Base-by-base conservation (phyloP, 2,888 invertebrate species). In the Acleris literana region DNA sequence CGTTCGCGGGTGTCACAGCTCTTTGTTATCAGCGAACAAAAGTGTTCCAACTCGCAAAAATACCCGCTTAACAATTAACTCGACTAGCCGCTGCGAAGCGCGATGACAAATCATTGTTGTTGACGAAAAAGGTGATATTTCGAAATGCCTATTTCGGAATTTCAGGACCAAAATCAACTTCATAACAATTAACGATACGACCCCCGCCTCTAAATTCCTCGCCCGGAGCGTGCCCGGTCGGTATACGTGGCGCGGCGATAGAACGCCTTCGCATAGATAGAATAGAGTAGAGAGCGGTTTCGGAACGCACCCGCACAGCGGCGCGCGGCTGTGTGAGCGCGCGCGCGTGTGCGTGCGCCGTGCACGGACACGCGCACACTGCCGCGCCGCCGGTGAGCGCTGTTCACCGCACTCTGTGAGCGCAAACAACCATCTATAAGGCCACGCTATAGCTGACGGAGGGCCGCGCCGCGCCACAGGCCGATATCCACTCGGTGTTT, bases 371-470 rank as follows among this genome's bases (percentile, higher is more conserved):
- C 87, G 76, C 90, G 74, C 92, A 91, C 92, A 92, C 92, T 76
- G 74, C 48, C 81, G 68, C 76, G 79, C 71, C 79, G 86, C 89
- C 92, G 92, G 92, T 91, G 92, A 92, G 92, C 92, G 92, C 92
- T 92, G 92, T 92, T 92, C 92, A 92, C 92, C 92, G 92, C 92
- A 92, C 92, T 92, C 92, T 92, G 92, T 92, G 92, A 92, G 92
- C 92, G 92, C 92, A 92, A 92, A 92, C 92, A 92, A 92, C 92
- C 92, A 92, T 92, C 92, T 92, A 92, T 92, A 92, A 92, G 92
- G 92, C 92, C 92, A 92, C 92, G 92, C 92, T 92, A 92, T 92
- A 92, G 92, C 90, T 86, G 91, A 90, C 92, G 83, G 85, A 88
- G 89, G 92, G 90, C 78, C 83, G 88, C 71, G 79, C 81, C 85